Base-by-base conservation (phyloP, 2,113 vertebrate genomes). In the Mobula birostris region DNA sequence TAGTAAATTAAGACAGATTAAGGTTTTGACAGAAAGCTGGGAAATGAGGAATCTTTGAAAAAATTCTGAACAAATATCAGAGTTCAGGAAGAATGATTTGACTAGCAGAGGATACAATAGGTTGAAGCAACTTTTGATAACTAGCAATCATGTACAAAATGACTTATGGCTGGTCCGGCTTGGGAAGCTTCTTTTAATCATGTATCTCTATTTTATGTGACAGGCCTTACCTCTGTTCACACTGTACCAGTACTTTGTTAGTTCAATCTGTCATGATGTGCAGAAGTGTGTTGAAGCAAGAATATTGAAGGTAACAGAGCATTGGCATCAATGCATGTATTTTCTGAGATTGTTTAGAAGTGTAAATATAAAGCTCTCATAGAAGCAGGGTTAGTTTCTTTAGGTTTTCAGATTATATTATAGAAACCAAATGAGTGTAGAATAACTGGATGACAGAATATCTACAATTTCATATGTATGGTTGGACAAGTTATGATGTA, bases 171-270 rank as follows among this genome's bases (percentile, higher is more conserved):
- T 85, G 11, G 21, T 61, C 58, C 21, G 12, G 24, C 63, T 87
- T 63, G 63, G 61, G 27, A 87, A 87, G 90, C 79, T 85, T 94
- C 40, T 94, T 94, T 87, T 94, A 93, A 93, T 93, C 40, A 93
- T 8, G 24, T 56, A 68, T 56, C 24, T 83, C 32, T 40, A 40
- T 92, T 66, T 48, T 72, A 15, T 56, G 27, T 95, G 95, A 4
- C 96, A 99, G 98, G 95, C 97, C 94, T 96, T 99, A 95, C 99
- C 99, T 36, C 77, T 98, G 14, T 95, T 99, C 83, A 96, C 97
- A 11, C 96, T 99, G 80, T 98, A 98, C 94, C 96, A 98, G 9
- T 97, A 99, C 95, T 95, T 98, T 95, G 97, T 98, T 91, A 97
- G 96, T 78, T 96, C 95, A 94, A 95, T 98, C 95, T 99, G 98